Base-by-base conservation (phyloP, 2,888 invertebrate genomes). In the Mactromeris polynyma region DNA sequence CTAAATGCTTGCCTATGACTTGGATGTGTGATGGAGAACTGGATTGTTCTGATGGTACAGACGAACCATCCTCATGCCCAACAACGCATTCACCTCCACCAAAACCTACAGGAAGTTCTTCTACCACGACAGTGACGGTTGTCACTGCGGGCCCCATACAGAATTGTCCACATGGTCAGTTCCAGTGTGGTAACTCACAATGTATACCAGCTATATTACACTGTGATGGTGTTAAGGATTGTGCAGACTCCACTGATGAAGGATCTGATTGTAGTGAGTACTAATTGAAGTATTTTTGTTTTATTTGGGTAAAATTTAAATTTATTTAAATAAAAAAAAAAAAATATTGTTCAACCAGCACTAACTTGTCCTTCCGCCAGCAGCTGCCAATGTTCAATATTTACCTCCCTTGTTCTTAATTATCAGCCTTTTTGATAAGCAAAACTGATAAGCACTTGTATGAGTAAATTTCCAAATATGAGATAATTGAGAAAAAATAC, bases 161-260 rank as follows among this genome's bases (percentile, higher is more conserved):
- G 11, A 89, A 86, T 38, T 95, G 95, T 90, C 89, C 88, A 14
- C 42, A 80, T 7, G 93, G 92, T 6, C 91, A 93, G 85, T 94
- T 94, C 88, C 87, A 87, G 77, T 95, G 95, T 89, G 85, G 58
- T 40, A 46, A 80, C 33, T 91, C 90, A 11, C 83, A 91, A 40
- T 95, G 95, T 92, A 92, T 95, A 19, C 84, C 93, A 1, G 94
- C 91, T 11, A 85, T 93, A n/a, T 85, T 92, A 42, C 89, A 91
- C 46, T 95, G 95, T 94, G 95, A 95, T 87, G 93, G 93, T 14
- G 90, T 94, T 0, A 51, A 38, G 0, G 95, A 95, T 80, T 95
- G 95, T 89, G 58, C 80, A 3, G 94, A 95, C 78, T 89, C 91
- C 2, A 89, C 92, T 26, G 95, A 95, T 90, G 95, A 95, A 92